A percentile compares a stretch with the other conserved stretches of the same genome.
Conservation (phyloP, 2,113 vertebrate genomes). For the Ranitomeya variabilis region DNA sequence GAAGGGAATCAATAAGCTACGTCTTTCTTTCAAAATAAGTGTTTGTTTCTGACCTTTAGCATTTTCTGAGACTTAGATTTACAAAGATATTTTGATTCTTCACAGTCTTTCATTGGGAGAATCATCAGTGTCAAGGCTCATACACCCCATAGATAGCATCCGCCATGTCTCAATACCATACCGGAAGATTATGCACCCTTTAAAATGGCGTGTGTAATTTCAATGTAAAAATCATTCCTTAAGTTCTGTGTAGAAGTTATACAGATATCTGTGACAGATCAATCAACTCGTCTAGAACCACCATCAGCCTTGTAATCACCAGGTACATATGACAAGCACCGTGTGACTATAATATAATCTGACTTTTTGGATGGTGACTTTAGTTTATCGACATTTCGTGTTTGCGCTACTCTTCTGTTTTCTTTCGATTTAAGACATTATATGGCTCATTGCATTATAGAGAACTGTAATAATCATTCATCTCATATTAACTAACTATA, state of each 20-base stretch:
- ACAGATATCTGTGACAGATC: no score
- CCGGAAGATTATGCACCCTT: no score
- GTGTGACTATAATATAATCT: no score
- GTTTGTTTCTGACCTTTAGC: not conserved
- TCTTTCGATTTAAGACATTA: no score
- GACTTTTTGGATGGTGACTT: no score
- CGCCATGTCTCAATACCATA: no score
- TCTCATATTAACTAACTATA: not conserved
- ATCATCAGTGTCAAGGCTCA: not conserved
- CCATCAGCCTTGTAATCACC: not conserved
- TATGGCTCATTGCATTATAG: not conserved
- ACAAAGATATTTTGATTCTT: not conserved
- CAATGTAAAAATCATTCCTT: no score
- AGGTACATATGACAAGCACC: not conserved
- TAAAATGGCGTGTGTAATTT: no score
- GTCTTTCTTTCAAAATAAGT: not conserved
- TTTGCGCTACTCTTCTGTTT: no score
- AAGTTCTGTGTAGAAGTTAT: no score
- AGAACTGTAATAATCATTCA: not conserved
- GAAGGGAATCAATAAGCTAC: not conserved
- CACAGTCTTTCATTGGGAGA: not conserved
- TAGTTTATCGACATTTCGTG: no score
- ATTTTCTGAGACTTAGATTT: not conserved
- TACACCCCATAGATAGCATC: not conserved
- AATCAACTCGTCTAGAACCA: no score